A percentile compares a stretch with the other conserved stretches of the same genome.
Conservation (phyloP, 2,888 invertebrate genomes). For the Amphipoea lucens region DNA sequence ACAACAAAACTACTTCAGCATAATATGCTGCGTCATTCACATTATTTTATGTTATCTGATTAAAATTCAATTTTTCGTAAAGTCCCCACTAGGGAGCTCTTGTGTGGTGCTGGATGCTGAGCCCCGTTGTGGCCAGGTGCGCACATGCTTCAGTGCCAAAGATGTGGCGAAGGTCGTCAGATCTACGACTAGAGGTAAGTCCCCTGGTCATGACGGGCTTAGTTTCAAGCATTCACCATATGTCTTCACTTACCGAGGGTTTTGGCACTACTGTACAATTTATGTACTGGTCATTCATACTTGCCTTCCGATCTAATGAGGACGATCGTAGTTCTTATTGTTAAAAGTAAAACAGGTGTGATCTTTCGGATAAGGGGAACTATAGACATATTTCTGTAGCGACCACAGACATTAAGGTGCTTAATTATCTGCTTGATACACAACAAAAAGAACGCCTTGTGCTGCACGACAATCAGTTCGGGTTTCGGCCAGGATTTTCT, state of each 20-base stretch:
- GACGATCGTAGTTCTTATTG: neutral
- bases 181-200: neutral
- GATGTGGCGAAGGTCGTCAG: neutral
- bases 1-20: neutral
- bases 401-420: neutral
- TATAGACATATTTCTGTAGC: neutral
- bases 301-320: neutral
- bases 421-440: neutral
- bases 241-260: neutral
- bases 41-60: neutral
- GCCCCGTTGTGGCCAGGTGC: neutral
- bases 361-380: conserved; percentile 13
- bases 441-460: neutral
- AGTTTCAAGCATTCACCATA: neutral
- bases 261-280: neutral
- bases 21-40: neutral
- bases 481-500: neutral
- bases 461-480: neutral
- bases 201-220: neutral
- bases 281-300: neutral
- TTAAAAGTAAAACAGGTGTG: neutral
- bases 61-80: neutral
- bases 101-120: neutral
- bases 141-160: neutral
- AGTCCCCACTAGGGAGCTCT: neutral